Conservation (phyloP, 2,888 invertebrate genomes). For the Aleiodes alternator region DNA sequence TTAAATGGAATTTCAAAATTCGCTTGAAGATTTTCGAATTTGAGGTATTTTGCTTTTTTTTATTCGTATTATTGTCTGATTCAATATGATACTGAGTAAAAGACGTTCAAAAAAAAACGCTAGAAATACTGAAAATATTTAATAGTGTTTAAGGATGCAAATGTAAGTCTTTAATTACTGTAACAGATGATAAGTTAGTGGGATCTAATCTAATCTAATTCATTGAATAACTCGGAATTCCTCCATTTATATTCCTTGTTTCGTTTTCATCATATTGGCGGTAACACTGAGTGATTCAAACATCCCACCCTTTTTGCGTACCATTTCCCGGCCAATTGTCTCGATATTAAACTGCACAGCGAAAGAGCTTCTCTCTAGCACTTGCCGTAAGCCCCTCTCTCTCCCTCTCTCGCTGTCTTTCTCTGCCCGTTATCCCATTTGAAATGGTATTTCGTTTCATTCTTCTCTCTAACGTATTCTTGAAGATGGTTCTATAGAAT, state of each 20-base stretch:
- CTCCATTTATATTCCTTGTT: slow-evolving; percentile 19
- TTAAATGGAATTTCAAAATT: neutral
- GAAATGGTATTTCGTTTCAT: slow-evolving; percentile 32
- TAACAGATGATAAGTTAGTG: no score
- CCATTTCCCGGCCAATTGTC: slow-evolving; percentile 53
- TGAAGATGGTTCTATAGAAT: slow-evolving; percentile 37
- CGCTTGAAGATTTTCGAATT: neutral
- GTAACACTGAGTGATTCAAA: neutral
- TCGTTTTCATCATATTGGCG: slow-evolving; percentile 27
- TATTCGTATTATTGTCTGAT: neutral
- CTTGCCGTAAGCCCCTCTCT: slow-evolving; percentile 12
- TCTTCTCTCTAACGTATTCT: slow-evolving; percentile 39
- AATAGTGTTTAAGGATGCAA: no score
- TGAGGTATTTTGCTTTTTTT: neutral
- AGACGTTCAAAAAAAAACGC: no score
- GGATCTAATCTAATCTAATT: neutral
- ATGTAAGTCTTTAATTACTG: no score
- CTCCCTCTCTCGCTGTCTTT: neutral
- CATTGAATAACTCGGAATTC: neutral
- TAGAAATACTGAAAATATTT: no score
- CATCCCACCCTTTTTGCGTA: slow-evolving; percentile 3
- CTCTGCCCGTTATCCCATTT: slow-evolving; percentile 19
- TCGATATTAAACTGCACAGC: slow-evolving; percentile 55
- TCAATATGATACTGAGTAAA: no score
- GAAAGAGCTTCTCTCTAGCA: slow-evolving; percentile 30